These are phyloP conservation scores for Hyaena hyaena DNA, from an alignment of 2,113 vertebrate species.

Conservation along the genomic window DNA sequence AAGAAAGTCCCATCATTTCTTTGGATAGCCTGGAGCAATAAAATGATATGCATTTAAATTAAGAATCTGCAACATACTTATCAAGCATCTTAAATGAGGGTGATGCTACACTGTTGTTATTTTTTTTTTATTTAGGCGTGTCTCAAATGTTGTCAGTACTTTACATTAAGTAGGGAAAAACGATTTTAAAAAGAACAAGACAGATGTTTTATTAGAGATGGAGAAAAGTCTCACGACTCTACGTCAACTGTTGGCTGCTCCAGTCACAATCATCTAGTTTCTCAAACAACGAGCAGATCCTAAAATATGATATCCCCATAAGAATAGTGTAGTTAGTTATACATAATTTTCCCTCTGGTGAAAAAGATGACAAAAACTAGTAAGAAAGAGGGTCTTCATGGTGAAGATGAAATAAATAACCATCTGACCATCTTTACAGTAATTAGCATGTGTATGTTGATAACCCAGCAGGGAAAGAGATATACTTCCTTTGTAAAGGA, in stretches of 20 bases:
- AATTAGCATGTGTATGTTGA: background rate
- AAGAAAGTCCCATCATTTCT: conserved; percentile 12
- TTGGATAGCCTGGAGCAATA: background rate
- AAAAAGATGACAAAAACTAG: conserved; percentile 17
- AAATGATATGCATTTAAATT: conserved; percentile 23
- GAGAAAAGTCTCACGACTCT: background rate
- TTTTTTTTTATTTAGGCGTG: background rate
- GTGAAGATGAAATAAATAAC: conserved; percentile 17
- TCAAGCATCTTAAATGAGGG: background rate
- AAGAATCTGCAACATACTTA: background rate
- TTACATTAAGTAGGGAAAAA: background rate
- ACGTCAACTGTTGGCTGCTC: background rate
- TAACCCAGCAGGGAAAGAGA: background rate
- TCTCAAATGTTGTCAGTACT: background rate
- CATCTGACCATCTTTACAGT: background rate
- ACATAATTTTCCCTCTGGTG: conserved; percentile 10
- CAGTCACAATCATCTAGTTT: background rate
- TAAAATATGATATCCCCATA: background rate
- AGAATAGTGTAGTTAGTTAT: background rate
- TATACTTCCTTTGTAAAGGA: conserved; percentile 23
- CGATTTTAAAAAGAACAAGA: conserved; percentile 38
- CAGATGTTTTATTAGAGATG: conserved; percentile 49
- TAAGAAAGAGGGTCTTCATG: background rate
- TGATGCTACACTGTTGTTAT: background rate
- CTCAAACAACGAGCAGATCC: background rate